phyloP scores from a whole-genome alignment of 2,888 invertebrate species.

The Athalia cordata region DNA sequence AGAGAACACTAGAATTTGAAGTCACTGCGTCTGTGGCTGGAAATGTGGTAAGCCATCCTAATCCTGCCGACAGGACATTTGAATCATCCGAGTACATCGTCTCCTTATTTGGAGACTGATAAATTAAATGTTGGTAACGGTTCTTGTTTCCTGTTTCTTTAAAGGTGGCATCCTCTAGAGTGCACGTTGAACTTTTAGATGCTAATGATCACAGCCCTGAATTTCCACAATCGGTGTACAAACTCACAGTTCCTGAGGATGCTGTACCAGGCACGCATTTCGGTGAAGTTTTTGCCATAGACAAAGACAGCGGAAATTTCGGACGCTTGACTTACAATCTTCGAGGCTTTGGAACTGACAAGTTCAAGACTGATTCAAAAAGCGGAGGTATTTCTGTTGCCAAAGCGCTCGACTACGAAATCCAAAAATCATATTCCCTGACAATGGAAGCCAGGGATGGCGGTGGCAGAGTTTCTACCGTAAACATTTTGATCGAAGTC shows the following conservation, averaged over 20 bases:
- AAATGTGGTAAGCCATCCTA: constrained; percentile 66
- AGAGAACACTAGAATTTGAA: constrained; percentile 80
- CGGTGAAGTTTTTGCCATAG: constrained; percentile 81
- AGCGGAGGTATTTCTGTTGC: constrained; percentile 82
- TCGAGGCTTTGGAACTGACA: constrained; percentile 87
- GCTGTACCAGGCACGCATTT: constrained; percentile 78
- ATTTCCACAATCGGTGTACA: constrained; percentile 80
- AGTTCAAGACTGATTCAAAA: constrained; percentile 81
- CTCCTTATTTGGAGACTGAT: no score
- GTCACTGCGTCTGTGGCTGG: constrained; percentile 78
- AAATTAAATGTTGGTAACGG: neutral
- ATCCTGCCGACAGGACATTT: neutral
- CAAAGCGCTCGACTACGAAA: constrained; percentile 84
- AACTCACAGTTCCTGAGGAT: constrained; percentile 82
- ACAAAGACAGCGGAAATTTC: constrained; percentile 83
- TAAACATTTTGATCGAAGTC: constrained; percentile 83
- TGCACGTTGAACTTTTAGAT: constrained; percentile 82
- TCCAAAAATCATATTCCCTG: constrained; percentile 86
- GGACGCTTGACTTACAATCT: constrained; percentile 84
- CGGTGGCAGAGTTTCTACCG: constrained; percentile 83
- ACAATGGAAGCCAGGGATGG: constrained; percentile 89
- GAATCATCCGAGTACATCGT: neutral
- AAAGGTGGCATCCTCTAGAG: constrained; percentile 77
- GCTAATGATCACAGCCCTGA: constrained; percentile 88
- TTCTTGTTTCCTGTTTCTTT: constrained; percentile 56